Conservation (phyloP, 2,888 invertebrate species). For the Eurytoma adleriae region DNA sequence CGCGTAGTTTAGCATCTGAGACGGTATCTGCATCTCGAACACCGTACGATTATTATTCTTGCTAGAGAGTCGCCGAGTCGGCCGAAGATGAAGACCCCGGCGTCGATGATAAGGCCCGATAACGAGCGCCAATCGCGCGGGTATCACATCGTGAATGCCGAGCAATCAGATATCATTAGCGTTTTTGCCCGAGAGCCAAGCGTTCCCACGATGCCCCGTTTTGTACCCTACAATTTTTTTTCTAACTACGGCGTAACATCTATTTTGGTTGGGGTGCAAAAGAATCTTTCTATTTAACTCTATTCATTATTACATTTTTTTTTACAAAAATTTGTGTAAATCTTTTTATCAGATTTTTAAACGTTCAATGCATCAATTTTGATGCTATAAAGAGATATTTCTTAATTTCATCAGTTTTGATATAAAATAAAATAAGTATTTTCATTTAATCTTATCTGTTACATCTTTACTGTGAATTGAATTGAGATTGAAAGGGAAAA, state of each 20-base stretch:
- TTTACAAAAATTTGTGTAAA: too few species aligned
- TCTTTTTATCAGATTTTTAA: too few species aligned
- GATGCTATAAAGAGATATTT: too few species aligned
- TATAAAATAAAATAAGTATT: too few species aligned
- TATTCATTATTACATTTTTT: too few species aligned
- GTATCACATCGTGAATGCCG: constrained; percentile 72
- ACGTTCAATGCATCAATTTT: too few species aligned
- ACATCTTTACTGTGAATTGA: neutral
- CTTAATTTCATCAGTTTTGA: too few species aligned
- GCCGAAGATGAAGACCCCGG: constrained; percentile 43
- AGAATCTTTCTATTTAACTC: too few species aligned
- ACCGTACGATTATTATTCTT: constrained; percentile 36
- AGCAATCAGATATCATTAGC: constrained; percentile 75
- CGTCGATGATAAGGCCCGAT: constrained; percentile 53
- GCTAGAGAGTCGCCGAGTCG: constrained; percentile 22
- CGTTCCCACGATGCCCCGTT: constrained; percentile 44
- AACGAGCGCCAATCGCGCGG: constrained; percentile 49
- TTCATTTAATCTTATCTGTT: too few species aligned
- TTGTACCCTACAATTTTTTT: neutral
- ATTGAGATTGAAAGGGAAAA: neutral
- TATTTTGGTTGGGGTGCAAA: constrained; percentile 22
- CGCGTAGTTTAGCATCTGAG: too few species aligned
- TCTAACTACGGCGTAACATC: neutral
- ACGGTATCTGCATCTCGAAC: constrained; percentile 12
- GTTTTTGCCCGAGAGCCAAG: constrained; percentile 63